Conservation (phyloP, 2,113 vertebrate species). For the Melanerpes formicivorus region DNA sequence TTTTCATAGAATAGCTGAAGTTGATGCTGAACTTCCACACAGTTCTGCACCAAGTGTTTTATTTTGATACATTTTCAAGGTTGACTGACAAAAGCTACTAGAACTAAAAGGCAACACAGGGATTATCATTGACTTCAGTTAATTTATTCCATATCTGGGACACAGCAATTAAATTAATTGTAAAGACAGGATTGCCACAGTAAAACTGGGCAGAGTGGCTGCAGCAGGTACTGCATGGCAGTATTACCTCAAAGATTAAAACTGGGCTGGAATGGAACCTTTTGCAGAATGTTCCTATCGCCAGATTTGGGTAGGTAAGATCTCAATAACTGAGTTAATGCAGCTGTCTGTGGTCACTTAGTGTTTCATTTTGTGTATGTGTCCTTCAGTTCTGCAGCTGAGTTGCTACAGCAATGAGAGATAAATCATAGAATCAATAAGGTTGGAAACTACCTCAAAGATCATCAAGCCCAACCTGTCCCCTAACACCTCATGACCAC, state of each 20-base stretch:
- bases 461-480: too few relatives aligned
- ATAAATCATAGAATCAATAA: not conserved
- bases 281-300: not conserved
- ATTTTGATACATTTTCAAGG: not conserved
- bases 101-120: not conserved
- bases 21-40: not conserved
- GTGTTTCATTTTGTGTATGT: not conserved
- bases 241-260: not conserved
- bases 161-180: not conserved
- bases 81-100: not conserved
- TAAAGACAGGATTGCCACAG: not conserved
- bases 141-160: not conserved
- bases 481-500: too few relatives aligned
- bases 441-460: too few relatives aligned
- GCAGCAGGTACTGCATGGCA: not conserved
- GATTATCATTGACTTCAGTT: not conserved
- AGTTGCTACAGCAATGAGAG: not conserved
- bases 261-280: not conserved
- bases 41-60: not conserved
- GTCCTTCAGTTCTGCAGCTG: not conserved
- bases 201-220: not conserved
- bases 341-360: not conserved
- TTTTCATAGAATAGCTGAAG: not conserved
- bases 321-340: not conserved
- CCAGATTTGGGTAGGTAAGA: not conserved